Conservation (phyloP, 1,140 invertebrate species). For the Penaeus indicus region DNA sequence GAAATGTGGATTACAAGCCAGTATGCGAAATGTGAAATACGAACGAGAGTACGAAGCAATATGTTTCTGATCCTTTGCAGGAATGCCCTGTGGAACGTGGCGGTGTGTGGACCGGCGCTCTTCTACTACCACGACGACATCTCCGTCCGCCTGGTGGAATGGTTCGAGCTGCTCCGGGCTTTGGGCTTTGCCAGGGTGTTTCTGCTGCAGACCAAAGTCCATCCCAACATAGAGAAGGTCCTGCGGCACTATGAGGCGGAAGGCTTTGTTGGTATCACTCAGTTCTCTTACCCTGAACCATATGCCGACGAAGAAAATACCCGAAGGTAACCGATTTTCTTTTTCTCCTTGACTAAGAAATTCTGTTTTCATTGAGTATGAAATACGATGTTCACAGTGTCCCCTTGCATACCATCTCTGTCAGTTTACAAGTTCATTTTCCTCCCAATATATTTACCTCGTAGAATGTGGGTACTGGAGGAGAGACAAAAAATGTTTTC, state of each 20-base stretch:
- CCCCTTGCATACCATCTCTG: no score
- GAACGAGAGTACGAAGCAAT: neutral
- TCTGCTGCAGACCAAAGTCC: neutral
- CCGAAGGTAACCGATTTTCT: no score
- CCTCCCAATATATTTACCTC: no score
- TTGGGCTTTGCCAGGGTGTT: neutral
- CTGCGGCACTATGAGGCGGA: conserved; percentile 32
- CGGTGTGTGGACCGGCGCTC: conserved; percentile 1
- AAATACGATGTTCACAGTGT: no score
- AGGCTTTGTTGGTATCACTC: conserved; percentile 15
- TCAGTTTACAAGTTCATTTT: no score
- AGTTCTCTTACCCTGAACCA: conserved; percentile 14
- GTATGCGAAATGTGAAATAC: no score
- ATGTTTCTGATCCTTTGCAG: conserved; percentile 41
- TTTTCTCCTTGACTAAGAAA: no score
- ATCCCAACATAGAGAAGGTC: conserved; percentile 39
- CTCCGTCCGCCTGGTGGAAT: conserved; percentile 28
- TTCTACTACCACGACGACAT: conserved; percentile 36
- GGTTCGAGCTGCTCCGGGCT: neutral
- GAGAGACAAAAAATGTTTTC: no score
- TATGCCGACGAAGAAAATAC: neutral
- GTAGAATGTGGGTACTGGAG: no score
- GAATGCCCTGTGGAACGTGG: conserved; percentile 15
- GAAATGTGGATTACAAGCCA: no score
- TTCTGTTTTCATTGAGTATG: no score